Evolutionary conservation across 2,113 vertebrate species (phyloP), one percentile per base, ranked within the genome.

Genomic region (Gallinago jamesoni): DNA sequence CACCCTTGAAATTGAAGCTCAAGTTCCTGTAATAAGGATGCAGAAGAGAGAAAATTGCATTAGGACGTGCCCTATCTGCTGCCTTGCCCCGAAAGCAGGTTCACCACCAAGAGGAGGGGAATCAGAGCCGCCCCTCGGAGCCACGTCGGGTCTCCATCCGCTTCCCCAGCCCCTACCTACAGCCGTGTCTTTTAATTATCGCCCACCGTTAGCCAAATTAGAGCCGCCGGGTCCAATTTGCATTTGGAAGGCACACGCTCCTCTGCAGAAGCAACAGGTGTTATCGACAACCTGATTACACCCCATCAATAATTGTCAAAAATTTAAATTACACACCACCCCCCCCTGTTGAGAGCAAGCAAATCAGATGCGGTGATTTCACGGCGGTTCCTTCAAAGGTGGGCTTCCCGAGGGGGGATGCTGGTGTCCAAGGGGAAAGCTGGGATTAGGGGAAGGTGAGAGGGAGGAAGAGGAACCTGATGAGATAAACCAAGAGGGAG

Each of bases 101-200:
- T 48, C 59, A 5, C 17, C 0, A 2, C 10, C 0, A 2, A 43
- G n/a, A 73, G 64, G 27, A 50, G n/a, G 17, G 63, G n/a, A 31
- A 41, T 50, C 55, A 15, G 69, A 77, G 52, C 24, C 8, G 1
- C 7, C 63, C 39, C 80, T 43, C 0, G 0, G 76, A 90, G 81
- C 50, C 28, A 41, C 4, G 13, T 60, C 86, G 52, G 64, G 35
- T 87, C 87, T 53, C 72, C 73, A 24, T 19, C 69, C 76, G 31
- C 53, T 64, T 57, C 67, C 55, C 66, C 19, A 9, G 28, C 28
- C 63, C 52, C 63, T 7, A 24, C 14, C 5, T 30, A 33, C 0
- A 0, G 37, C 20, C 7, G 13, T 24, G 79, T 7, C 63, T 75
- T 53, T 82, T 70, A 85, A 84, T 94, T 70, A 67, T 53, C 37